Evolutionary conservation across 2,888 invertebrate genomes (phyloP).

Genomic region (Iselma pallidipennis): DNA sequence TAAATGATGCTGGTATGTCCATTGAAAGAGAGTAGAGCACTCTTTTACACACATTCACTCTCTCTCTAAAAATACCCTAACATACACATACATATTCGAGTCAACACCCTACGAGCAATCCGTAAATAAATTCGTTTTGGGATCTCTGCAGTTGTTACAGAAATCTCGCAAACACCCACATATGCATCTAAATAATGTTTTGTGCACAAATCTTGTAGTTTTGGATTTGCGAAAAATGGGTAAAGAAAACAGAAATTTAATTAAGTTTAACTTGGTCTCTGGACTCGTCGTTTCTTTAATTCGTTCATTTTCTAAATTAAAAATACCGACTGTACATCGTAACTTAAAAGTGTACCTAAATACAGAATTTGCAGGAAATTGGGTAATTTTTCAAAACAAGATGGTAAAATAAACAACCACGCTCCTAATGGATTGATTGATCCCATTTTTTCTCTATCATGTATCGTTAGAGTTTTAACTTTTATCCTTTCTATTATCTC

Average conservation of each 20-base stretch:
- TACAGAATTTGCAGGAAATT: too few relatives aligned
- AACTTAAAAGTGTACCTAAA: neutral
- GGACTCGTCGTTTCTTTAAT: neutral
- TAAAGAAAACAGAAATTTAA: neutral
- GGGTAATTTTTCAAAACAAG: too few relatives aligned
- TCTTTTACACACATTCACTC: neutral
- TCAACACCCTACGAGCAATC: constrained; percentile 13
- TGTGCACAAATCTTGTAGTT: neutral
- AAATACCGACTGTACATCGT: neutral
- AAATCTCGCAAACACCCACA: neutral
- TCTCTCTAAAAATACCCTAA: neutral
- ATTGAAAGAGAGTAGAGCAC: neutral
- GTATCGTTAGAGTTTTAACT: neutral
- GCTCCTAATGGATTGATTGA: too few relatives aligned
- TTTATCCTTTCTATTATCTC: neutral
- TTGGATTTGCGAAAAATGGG: neutral
- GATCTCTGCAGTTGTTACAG: constrained; percentile 11
- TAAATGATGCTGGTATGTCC: neutral
- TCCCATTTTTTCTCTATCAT: neutral
- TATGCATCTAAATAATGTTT: neutral
- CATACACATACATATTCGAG: neutral
- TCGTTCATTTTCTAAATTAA: neutral
- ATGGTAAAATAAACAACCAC: too few relatives aligned
- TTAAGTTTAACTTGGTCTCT: too few relatives aligned
- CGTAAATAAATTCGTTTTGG: constrained; percentile 12